Evolutionary conservation across 2,113 vertebrate genomes (phyloP).

Genomic region (Cisticola juncidis): DNA sequence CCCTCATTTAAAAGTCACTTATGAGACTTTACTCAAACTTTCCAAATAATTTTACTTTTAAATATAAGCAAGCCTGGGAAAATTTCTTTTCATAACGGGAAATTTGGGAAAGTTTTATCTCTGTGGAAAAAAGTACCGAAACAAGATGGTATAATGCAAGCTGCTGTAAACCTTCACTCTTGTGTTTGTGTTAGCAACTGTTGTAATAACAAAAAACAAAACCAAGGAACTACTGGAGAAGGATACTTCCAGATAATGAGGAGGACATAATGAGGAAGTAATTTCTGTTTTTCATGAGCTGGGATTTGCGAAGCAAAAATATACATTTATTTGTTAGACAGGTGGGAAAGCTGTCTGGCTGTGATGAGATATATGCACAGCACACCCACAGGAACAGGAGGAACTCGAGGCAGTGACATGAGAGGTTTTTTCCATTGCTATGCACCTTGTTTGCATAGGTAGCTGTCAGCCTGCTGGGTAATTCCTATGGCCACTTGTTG

Average conservation of each 20-base stretch:
- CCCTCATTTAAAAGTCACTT: not conserved
- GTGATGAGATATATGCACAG: not conserved
- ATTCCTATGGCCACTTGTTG: not conserved
- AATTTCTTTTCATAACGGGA: not conserved
- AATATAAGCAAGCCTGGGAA: conserved; percentile 32
- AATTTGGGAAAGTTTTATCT: not conserved
- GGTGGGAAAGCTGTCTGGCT: not conserved
- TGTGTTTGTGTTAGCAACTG: not conserved
- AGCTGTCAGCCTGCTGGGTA: not conserved
- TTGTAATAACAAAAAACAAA: not conserved
- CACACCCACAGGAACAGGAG: not conserved
- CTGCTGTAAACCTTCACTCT: not conserved
- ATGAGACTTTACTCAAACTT: conserved; percentile 16
- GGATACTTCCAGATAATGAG: not conserved
- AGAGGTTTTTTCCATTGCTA: not conserved
- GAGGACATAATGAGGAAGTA: not conserved
- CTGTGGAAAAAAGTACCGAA: not conserved
- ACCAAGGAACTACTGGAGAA: not conserved
- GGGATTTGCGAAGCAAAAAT: not conserved
- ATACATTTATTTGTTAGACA: not conserved
- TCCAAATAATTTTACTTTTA: conserved; percentile 33
- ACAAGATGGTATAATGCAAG: not conserved
- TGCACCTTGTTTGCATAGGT: not conserved
- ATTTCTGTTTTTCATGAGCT: not conserved
- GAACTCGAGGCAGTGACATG: not conserved